Evolutionary conservation across 1,140 invertebrate species (phyloP).

Genomic region (Vanessa atalanta): DNA sequence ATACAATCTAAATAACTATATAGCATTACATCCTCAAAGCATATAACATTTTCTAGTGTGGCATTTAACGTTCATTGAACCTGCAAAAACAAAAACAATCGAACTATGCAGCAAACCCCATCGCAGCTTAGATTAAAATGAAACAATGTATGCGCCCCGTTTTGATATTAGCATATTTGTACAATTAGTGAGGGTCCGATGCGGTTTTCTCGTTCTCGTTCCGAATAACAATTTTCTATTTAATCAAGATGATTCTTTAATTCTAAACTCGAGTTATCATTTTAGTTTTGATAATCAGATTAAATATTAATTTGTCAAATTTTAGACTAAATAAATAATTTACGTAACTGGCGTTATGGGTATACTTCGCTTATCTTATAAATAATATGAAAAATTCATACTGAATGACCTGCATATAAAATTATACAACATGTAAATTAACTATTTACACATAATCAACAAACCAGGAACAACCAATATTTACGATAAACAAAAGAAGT

Average conservation of each 20-base stretch:
- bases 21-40: too few species aligned
- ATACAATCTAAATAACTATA: too few species aligned
- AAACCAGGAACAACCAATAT: too few species aligned
- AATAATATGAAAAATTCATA: too few species aligned
- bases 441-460: too few species aligned
- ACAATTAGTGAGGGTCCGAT: conserved; percentile 47
- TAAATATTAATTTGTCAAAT: not conserved
- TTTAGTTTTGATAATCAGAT: not conserved
- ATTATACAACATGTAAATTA: too few species aligned
- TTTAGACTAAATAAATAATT: not conserved
- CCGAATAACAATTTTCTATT: conserved; percentile 17
- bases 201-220: conserved; percentile 16
- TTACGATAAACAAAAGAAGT: too few species aligned
- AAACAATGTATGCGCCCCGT: conserved; percentile 49
- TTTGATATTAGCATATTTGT: conserved; percentile 56
- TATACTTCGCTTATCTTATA: too few species aligned
- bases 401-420: too few species aligned
- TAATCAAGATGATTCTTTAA: not conserved
- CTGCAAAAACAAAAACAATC: conserved; percentile 16
- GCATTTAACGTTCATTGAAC: conserved; percentile 26
- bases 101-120: conserved; percentile 39
- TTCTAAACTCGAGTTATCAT: not conserved
- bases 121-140: conserved; percentile 30
- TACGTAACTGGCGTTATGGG: too few species aligned
- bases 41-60: too few species aligned